A percentile compares a stretch with the other conserved stretches of the same genome.
These are phyloP conservation scores for Meiosimyza platycephala DNA, from an alignment of 2,888 invertebrate genomes.

Conservation along the genomic window DNA sequence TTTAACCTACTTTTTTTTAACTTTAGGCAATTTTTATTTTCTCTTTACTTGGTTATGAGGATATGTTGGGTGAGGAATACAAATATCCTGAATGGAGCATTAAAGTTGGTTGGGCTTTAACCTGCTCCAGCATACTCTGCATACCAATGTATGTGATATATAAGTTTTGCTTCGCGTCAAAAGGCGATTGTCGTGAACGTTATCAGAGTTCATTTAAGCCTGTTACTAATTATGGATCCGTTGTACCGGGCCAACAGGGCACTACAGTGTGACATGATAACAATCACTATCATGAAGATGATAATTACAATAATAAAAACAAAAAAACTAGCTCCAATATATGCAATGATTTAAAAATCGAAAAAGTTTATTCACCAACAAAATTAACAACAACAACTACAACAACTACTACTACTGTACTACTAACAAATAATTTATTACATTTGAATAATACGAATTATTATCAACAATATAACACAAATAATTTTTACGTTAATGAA, in stretches of 20 bases:
- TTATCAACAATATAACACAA: slow-evolving; percentile 54
- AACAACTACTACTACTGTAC: slow-evolving; percentile 49
- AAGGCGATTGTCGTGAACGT: slow-evolving; percentile 68
- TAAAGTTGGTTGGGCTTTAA: slow-evolving; percentile 83
- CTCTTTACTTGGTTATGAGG: slow-evolving; percentile 83
- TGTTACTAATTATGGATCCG: slow-evolving; percentile 58
- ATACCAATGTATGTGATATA: slow-evolving; percentile 88
- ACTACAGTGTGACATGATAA: slow-evolving; percentile 66
- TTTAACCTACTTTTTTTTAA: slow-evolving; percentile 38
- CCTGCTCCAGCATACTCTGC: slow-evolving; percentile 85
- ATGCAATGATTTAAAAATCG: slow-evolving; percentile 25
- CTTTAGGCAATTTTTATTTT: slow-evolving; percentile 82
- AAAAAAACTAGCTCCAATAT: slow-evolving; percentile 35
- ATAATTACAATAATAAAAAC: slow-evolving; percentile 17
- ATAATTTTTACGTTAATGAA: slow-evolving; percentile 52
- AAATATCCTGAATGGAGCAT: slow-evolving; percentile 85
- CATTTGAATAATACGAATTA: slow-evolving; percentile 51
- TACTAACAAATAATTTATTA: slow-evolving; percentile 52
- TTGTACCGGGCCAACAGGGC: slow-evolving; percentile 65
- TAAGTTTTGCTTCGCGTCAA: slow-evolving; percentile 76
- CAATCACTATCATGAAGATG: slow-evolving; percentile 36
- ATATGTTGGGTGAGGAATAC: slow-evolving; percentile 81
- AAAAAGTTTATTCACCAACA: slow-evolving; percentile 40
- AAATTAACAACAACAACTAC: slow-evolving; percentile 49
- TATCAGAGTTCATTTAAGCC: slow-evolving; percentile 59